phyloP scores from a whole-genome alignment of 2,113 vertebrate genomes.

The Hemicordylus capensis region DNA sequence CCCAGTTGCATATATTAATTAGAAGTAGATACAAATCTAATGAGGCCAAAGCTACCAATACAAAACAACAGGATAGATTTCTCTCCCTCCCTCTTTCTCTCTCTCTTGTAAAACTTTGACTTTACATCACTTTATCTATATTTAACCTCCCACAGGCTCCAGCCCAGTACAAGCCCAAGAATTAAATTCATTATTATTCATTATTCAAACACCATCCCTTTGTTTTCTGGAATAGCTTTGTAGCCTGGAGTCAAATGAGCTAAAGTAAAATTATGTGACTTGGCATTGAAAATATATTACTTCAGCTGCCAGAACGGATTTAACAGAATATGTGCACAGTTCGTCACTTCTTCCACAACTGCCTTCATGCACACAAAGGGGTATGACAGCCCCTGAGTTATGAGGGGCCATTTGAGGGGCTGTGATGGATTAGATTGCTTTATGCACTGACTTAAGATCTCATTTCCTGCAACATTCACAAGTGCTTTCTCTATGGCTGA shows the following conservation, averaged over 20 bases:
- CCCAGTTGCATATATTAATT: background rate
- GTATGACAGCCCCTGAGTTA: slow-evolving; percentile 80
- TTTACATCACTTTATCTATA: slow-evolving; percentile 67
- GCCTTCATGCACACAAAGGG: slow-evolving; percentile 74
- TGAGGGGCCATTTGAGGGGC: slow-evolving; percentile 79
- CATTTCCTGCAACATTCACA: slow-evolving; percentile 85
- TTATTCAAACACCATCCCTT: slow-evolving; percentile 77
- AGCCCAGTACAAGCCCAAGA: slow-evolving; percentile 67
- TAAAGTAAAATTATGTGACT: slow-evolving; percentile 86
- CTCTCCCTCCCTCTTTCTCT: background rate
- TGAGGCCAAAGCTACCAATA: background rate
- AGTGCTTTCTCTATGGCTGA: slow-evolving; percentile 78
- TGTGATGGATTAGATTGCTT: slow-evolving; percentile 86
- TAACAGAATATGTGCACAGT: slow-evolving; percentile 78
- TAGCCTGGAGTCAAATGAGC: slow-evolving; percentile 84
- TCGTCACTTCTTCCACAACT: slow-evolving; percentile 79
- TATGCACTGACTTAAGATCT: slow-evolving; percentile 86
- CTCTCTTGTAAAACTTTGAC: slow-evolving; percentile 62
- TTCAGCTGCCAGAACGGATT: slow-evolving; percentile 83
- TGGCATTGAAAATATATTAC: slow-evolving; percentile 83
- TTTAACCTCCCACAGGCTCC: slow-evolving; percentile 64
- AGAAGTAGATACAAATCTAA: slow-evolving; percentile 24
- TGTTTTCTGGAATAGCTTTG: slow-evolving; percentile 83
- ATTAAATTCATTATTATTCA: slow-evolving; percentile 83
- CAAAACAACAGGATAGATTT: slow-evolving; percentile 24